phyloP scores from a whole-genome alignment of 1,140 invertebrate genomes.

The Lucilia cuprina region DNA sequence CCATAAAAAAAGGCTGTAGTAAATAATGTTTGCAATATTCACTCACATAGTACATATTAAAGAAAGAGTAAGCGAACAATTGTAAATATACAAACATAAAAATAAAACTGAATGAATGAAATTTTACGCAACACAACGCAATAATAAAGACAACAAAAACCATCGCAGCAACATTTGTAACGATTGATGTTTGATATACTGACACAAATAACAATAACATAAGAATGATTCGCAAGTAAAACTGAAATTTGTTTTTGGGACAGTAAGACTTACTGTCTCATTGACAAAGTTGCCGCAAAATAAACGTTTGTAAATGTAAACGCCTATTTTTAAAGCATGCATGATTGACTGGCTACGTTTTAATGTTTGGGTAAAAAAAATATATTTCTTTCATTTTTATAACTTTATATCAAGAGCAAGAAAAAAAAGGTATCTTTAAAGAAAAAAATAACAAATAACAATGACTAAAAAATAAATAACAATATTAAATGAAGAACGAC shows the following conservation, averaged over 20 bases:
- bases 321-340: too few species aligned
- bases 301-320: neutral
- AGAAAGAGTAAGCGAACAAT: too few species aligned
- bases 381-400: neutral
- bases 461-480: neutral
- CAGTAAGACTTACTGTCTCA: neutral
- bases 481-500: neutral
- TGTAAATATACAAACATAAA: neutral
- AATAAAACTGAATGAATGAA: neutral
- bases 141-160: neutral
- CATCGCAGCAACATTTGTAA: neutral
- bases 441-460: neutral
- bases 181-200: neutral
- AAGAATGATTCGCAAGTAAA: neutral
- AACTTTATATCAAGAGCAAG: neutral
- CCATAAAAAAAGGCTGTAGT: neutral
- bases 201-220: neutral
- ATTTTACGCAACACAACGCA: constrained; percentile 2
- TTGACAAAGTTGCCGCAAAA: neutral
- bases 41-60: neutral
- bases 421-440: neutral
- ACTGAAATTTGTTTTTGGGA: too few species aligned
- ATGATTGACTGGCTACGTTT: neutral
- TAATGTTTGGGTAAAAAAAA: neutral
- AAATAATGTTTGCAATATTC: constrained; percentile 6